Percentiles rank a stretch among this genome's conserved stretches.
Evolutionary conservation across 2,797 vertebrate genomes (phyloP).

Genomic region (Zenarchopterus dispar): DNA sequence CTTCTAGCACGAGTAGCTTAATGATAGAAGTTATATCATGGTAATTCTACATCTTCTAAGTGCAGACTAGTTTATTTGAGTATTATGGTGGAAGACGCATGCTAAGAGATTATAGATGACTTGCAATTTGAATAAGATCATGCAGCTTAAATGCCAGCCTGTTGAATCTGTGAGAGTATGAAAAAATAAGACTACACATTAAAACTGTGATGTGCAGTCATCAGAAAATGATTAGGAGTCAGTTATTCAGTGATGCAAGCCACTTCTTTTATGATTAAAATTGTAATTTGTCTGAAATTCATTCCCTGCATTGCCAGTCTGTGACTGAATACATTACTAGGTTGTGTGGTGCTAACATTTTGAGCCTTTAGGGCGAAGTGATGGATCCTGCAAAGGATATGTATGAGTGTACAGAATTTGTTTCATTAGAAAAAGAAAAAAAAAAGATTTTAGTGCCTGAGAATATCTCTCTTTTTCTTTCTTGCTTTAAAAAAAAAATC

Average conservation of each 20-base stretch:
- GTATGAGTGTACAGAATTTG: background rate
- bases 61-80: slow-evolving; percentile 12
- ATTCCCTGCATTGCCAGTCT: slow-evolving; percentile 8
- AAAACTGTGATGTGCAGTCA: slow-evolving; percentile 9
- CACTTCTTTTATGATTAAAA: slow-evolving; percentile 19
- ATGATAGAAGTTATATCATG: too few species aligned
- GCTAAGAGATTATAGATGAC: slow-evolving; percentile 11
- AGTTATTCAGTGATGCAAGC: background rate
- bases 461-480: too few species aligned
- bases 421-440: background rate
- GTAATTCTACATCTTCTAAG: slow-evolving; percentile 11
- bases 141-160: slow-evolving; percentile 17
- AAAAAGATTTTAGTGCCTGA: too few species aligned
- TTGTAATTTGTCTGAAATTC: slow-evolving; percentile 20
- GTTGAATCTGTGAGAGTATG: slow-evolving; percentile 19
- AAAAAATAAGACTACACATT: slow-evolving; percentile 18
- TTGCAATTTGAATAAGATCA: slow-evolving; percentile 25
- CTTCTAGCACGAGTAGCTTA: too few species aligned
- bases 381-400: background rate
- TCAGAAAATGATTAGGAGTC: slow-evolving; percentile 24
- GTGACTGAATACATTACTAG: background rate
- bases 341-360: background rate
- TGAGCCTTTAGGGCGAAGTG: background rate
- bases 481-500: too few species aligned
- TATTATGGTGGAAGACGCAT: background rate